Evolutionary conservation across 2,797 vertebrate species (phyloP), one percentile per base, ranked within the genome.

Genomic region (Rhyacichthys aspro): DNA sequence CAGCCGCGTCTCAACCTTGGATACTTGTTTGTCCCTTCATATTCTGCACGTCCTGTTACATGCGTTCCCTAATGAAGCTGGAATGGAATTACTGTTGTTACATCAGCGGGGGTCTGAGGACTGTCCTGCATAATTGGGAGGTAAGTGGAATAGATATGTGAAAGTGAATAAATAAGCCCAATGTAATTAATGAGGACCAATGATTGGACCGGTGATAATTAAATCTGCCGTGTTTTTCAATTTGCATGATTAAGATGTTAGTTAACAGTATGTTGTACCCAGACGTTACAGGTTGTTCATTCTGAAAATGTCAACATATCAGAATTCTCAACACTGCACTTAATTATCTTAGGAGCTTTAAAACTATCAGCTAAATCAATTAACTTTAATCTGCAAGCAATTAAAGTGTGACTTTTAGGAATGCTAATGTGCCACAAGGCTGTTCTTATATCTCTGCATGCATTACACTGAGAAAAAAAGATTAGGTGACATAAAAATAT

Each of bases 241-340:
- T 92, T 90, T 90, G 86, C 90, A 90, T 91, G 90, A 93, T 92
- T 91, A 89, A 89, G 84, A 88, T 82, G 86, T 87, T 88, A 84
- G 89, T 90, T 88, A 86, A 84, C 50, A 61, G 67, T 86, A 77
- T 85, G 86, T 87, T 80, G 87, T 86, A 81, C 67, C 70, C 80
- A 74, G 79, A 78, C 36, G 69, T 88, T 88, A 86, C 89, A 90
- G 84, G 85, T 88, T 90, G 89, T 88, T 91, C 88, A 76, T 90
- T 91, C 83, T 86, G 67, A 86, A 92, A 93, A 93, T 93, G 91
- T 92, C 91, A 93, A 89, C 89, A 89, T 87, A 91, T 93, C 90
- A 90, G 77, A 88, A 91, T 89, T 91, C 89, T 84, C 88, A 76
- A 80, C 85, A 87, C 85, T 88, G 62, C 84, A 85, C 88, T 91